Evolutionary conservation across 2,113 vertebrate genomes (phyloP).

Genomic region (Natator depressus): DNA sequence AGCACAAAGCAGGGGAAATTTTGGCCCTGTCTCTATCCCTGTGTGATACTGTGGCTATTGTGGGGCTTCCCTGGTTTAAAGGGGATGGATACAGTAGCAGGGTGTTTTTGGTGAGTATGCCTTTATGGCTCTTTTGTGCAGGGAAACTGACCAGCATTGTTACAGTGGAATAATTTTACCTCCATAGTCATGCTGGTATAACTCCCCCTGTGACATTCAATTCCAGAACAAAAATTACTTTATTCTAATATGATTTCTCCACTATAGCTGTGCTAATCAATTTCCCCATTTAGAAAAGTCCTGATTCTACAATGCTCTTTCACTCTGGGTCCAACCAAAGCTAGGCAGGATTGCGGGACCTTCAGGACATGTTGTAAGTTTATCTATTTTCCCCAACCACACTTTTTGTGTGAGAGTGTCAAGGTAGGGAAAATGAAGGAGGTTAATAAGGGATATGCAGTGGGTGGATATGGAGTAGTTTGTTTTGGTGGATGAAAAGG

Average conservation of each 20-base stretch:
- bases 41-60: accelerated
- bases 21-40: neutral
- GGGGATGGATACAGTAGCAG: neutral
- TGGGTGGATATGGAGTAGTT: neutral
- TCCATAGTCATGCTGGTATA: neutral
- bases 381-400: neutral
- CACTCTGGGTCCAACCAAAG: neutral
- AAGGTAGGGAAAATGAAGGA: neutral
- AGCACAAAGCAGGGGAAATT: neutral
- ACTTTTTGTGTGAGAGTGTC: neutral
- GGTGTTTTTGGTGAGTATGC: neutral
- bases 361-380: neutral
- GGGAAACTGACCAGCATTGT: neutral
- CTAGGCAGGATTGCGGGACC: neutral
- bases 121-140: neutral
- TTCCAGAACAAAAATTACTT: neutral
- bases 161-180: neutral
- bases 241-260: neutral
- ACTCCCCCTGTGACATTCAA: neutral
- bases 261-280: neutral
- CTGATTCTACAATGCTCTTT: neutral
- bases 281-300: neutral
- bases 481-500: neutral
- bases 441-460: neutral
- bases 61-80: neutral